Evolutionary conservation across 2,113 vertebrate genomes (phyloP).

Genomic region (Heterotis niloticus): DNA sequence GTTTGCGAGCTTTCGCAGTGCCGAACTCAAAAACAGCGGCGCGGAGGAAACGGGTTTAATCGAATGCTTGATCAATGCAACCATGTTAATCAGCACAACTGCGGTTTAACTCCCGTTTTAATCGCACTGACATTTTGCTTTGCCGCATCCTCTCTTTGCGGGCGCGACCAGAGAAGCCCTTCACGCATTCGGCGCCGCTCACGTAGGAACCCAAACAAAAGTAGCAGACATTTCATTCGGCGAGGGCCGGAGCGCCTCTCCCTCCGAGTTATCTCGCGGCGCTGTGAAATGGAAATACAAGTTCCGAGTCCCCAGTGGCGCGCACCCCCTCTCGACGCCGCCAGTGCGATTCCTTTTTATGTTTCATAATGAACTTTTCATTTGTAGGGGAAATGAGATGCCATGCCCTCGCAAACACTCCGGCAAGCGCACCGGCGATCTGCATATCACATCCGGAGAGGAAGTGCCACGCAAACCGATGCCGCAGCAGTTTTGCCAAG

Average conservation of each 20-base stretch:
- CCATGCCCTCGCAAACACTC: neutral
- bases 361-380: slow-evolving; percentile 19
- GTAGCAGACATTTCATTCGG: slow-evolving; percentile 3
- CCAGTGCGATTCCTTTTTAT: slow-evolving; percentile 13
- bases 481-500: neutral
- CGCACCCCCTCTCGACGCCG: neutral
- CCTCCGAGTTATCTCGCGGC: neutral
- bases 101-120: slow-evolving; percentile 16
- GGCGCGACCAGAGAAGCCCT: neutral
- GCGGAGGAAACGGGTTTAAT: neutral
- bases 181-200: slow-evolving; percentile 1
- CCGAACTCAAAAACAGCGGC: neutral
- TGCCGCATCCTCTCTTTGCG: neutral
- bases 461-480: neutral
- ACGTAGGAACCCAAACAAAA: neutral
- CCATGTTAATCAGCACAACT: slow-evolving; percentile 13
- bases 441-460: neutral
- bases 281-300: slow-evolving; percentile 14
- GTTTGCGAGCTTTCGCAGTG: neutral
- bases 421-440: neutral
- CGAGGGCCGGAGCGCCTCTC: neutral
- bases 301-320: slow-evolving; percentile 7
- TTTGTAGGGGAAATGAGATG: slow-evolving; percentile 6
- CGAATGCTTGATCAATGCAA: slow-evolving; percentile 14
- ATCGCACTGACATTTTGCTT: slow-evolving; percentile 20